Evolutionary conservation across 2,113 vertebrate genomes (phyloP).

Genomic region (Talpa occidentalis): DNA sequence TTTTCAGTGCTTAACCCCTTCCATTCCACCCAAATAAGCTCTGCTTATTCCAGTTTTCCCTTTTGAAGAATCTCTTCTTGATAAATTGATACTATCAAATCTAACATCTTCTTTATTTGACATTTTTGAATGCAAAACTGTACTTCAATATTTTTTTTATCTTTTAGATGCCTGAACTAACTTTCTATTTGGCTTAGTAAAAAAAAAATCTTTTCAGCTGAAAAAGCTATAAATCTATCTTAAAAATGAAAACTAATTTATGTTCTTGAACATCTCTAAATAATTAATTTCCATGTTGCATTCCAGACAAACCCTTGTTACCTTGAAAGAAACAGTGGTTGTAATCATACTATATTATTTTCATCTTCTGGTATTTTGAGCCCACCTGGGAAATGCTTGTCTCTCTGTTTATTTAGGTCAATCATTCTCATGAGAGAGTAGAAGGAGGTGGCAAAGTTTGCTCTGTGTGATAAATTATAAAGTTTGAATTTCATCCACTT

Average conservation of each 20-base stretch:
- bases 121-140: background rate
- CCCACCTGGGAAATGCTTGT: accelerated
- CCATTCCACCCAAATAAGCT: background rate
- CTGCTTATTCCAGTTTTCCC: background rate
- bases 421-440: background rate
- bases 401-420: background rate
- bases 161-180: background rate
- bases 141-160: background rate
- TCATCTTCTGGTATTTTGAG: background rate
- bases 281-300: too few relatives aligned
- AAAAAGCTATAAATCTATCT: background rate
- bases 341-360: background rate
- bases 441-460: background rate
- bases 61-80: background rate
- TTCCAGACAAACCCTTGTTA: background rate
- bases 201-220: background rate
- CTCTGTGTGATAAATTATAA: background rate
- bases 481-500: background rate
- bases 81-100: background rate
- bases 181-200: background rate
- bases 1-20: background rate
- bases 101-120: background rate
- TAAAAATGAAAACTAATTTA: background rate
- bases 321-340: background rate
- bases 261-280: too few relatives aligned